phyloP scores from a whole-genome alignment of 2,888 invertebrate genomes.

The Dioctria rufipes region DNA sequence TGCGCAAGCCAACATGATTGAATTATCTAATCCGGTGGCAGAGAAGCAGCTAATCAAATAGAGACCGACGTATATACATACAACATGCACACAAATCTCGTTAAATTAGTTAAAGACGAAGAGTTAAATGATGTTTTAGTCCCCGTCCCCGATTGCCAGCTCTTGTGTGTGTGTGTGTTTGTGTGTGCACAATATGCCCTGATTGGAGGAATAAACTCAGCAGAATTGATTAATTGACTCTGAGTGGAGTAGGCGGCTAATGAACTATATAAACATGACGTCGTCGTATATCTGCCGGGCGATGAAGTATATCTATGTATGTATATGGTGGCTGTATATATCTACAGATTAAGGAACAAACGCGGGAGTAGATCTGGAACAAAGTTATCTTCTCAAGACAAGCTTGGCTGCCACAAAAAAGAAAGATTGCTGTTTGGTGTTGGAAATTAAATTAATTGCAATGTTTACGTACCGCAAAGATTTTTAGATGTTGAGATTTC shows the following conservation, averaged over 20 bases:
- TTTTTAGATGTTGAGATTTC: not conserved
- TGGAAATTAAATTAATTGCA: not conserved
- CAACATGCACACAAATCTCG: conserved; percentile 7
- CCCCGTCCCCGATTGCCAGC: not conserved
- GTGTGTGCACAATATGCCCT: conserved; percentile 23
- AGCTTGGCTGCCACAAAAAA: no score
- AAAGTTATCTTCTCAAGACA: not conserved
- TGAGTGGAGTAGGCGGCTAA: conserved; percentile 29
- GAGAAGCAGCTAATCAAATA: conserved; percentile 28
- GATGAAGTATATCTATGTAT: no score
- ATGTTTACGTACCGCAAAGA: not conserved
- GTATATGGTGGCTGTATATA: not conserved
- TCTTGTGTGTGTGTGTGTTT: not conserved
- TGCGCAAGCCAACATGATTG: conserved; percentile 12
- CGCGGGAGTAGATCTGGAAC: not conserved
- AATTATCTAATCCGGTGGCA: conserved; percentile 20
- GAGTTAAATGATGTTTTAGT: conserved; percentile 28
- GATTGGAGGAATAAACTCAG: conserved; percentile 36
- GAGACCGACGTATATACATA: not conserved
- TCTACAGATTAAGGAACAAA: not conserved
- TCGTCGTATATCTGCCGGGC: not conserved
- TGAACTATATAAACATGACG: conserved; percentile 14
- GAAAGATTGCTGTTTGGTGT: not conserved
- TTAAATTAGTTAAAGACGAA: conserved; percentile 21
- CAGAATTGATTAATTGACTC: conserved; percentile 44